phyloP scores from a whole-genome alignment of 2,113 vertebrate genomes.

The Struthidea cinerea region DNA sequence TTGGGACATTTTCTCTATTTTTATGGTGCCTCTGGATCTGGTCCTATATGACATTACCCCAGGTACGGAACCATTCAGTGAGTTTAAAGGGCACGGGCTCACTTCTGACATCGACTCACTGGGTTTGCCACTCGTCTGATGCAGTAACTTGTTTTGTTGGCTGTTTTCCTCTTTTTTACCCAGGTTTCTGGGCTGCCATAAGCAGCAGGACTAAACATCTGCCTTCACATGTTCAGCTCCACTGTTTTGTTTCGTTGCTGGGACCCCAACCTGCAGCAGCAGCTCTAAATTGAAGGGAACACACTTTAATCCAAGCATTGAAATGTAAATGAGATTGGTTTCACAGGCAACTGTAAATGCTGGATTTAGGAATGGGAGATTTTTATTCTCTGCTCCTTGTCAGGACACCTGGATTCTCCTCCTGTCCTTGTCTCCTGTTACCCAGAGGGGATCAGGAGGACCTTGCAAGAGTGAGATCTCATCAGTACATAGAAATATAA shows the following conservation, averaged over 20 bases:
- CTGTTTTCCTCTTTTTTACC: not conserved
- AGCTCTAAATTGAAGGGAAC: not conserved
- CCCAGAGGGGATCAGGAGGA: not conserved
- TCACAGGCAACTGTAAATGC: not conserved
- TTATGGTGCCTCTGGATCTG: not conserved
- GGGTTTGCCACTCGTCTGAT: not conserved
- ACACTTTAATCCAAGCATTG: not conserved
- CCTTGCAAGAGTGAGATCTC: not conserved
- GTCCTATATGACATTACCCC: not conserved
- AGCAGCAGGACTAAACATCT: not conserved
- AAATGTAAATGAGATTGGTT: not conserved
- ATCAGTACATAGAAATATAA: not conserved
- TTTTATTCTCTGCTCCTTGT: not conserved
- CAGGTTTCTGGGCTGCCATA: not conserved
- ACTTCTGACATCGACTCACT: fast-evolving
- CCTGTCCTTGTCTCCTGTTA: not conserved
- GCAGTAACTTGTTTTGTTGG: not conserved
- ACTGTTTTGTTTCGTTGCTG: not conserved
- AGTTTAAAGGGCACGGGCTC: not conserved
- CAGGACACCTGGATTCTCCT: not conserved
- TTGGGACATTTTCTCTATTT: not conserved
- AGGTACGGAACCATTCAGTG: fast-evolving
- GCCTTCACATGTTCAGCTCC: not conserved
- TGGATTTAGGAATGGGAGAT: not conserved
- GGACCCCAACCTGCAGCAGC: not conserved